Evolutionary conservation across 2,888 invertebrate genomes (phyloP).

Genomic region (Proisotoma minuta): DNA sequence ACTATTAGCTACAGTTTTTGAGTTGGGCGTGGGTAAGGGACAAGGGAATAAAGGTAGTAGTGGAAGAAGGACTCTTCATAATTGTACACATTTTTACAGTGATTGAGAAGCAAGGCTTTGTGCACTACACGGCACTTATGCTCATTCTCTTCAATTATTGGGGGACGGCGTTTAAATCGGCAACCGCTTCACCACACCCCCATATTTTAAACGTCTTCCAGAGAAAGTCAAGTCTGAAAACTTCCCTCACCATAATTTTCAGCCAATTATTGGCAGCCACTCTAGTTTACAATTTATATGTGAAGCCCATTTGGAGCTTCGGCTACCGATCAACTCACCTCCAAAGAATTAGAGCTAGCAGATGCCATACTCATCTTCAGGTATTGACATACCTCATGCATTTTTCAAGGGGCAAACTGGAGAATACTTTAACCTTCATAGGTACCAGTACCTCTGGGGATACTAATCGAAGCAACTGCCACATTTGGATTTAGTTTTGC

Average conservation of each 20-base stretch:
- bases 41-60: no score
- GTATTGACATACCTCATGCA: background rate
- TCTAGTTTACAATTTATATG: constrained; percentile 1
- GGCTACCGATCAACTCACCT: constrained; percentile 1
- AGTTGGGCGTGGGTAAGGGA: constrained; percentile 8
- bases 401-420: background rate
- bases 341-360: background rate
- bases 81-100: constrained; percentile 1
- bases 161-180: background rate
- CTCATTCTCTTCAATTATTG: constrained; percentile 10
- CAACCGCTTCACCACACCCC: background rate
- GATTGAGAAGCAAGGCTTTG: constrained; percentile 1
- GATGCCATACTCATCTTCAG: constrained; percentile 1
- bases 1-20: constrained; percentile 4
- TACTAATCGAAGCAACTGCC: background rate
- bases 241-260: background rate
- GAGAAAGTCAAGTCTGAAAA: background rate
- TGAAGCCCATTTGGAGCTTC: constrained; percentile 8
- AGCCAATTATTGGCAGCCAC: background rate
- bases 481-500: background rate
- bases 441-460: background rate
- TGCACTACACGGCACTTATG: background rate
- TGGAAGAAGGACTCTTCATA: no score
- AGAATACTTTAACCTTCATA: background rate
- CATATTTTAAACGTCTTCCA: background rate